Conservation (phyloP, 1,140 invertebrate genomes). For the Pseudomyrmex pallidus region DNA sequence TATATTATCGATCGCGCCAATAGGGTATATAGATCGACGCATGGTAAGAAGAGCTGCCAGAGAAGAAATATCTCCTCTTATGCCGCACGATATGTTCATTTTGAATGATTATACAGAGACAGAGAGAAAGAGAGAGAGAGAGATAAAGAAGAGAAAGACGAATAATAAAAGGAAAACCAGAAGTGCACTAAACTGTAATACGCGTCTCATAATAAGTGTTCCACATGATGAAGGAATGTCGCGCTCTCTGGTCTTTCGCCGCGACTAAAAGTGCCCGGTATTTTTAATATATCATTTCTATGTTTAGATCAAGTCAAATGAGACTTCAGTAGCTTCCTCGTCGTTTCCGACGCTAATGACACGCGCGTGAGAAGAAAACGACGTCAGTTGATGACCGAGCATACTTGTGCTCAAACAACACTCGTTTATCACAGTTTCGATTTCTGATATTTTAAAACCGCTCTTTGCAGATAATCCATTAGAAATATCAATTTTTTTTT, state of each 20-base stretch:
- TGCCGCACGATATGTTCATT: too few relatives aligned
- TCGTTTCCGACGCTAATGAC: not conserved
- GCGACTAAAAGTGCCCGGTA: slow-evolving; percentile 41
- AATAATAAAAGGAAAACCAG: too few relatives aligned
- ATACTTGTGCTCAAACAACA: not conserved
- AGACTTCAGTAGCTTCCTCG: slow-evolving; percentile 12
- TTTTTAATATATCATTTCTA: slow-evolving; percentile 60
- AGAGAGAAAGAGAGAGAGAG: too few relatives aligned
- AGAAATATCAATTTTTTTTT: too few relatives aligned
- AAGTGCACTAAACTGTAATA: slow-evolving; percentile 11
- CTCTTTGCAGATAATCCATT: too few relatives aligned
- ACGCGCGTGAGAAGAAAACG: slow-evolving; percentile 15
- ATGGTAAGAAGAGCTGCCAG: too few relatives aligned
- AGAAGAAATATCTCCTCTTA: too few relatives aligned
- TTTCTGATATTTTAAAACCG: too few relatives aligned
- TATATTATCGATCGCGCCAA: too few relatives aligned
- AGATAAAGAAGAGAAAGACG: too few relatives aligned
- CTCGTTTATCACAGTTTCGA: not conserved
- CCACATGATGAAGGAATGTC: slow-evolving; percentile 44
- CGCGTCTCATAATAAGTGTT: slow-evolving; percentile 45
- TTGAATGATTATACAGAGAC: too few relatives aligned
- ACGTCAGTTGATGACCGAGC: not conserved
- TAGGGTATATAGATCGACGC: too few relatives aligned
- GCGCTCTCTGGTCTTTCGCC: slow-evolving; percentile 7
- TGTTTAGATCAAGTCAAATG: slow-evolving; percentile 33